Conservation (phyloP, 2,113 vertebrate species). For the Ciconia maguari region DNA sequence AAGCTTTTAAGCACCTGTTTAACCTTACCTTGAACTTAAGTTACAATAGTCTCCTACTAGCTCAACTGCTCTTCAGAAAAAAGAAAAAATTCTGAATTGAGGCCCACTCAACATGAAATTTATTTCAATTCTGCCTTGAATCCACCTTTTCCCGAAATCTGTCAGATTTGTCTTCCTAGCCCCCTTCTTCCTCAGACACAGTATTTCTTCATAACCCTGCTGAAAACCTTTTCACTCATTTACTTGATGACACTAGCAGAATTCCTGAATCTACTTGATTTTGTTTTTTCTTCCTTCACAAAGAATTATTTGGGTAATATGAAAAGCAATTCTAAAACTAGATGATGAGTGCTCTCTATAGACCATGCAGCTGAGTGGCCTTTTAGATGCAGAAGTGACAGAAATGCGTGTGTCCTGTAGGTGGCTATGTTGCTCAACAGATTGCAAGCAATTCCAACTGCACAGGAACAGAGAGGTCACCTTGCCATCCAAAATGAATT, state of each 20-base stretch:
- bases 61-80: neutral
- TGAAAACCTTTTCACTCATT: neutral
- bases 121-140: neutral
- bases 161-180: neutral
- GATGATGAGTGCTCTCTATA: neutral
- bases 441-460: neutral
- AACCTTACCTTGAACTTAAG: neutral
- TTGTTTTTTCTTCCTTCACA: neutral
- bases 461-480: neutral
- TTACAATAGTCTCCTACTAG: fast-evolving
- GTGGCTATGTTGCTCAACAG: constrained; percentile 4
- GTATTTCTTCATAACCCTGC: neutral
- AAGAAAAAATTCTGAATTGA: neutral
- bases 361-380: neutral
- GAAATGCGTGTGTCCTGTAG: constrained; percentile 6
- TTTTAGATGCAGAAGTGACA: neutral
- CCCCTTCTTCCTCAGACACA: neutral
- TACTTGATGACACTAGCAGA: neutral
- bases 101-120: neutral
- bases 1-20: neutral
- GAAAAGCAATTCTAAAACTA: neutral
- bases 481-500: neutral
- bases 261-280: neutral
- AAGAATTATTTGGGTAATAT: fast-evolving
- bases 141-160: neutral